Percentiles rank a stretch among this genome's conserved stretches.
Evolutionary conservation across 2,797 vertebrate genomes (phyloP).

Genomic region (Acrossocheilus fasciatus): DNA sequence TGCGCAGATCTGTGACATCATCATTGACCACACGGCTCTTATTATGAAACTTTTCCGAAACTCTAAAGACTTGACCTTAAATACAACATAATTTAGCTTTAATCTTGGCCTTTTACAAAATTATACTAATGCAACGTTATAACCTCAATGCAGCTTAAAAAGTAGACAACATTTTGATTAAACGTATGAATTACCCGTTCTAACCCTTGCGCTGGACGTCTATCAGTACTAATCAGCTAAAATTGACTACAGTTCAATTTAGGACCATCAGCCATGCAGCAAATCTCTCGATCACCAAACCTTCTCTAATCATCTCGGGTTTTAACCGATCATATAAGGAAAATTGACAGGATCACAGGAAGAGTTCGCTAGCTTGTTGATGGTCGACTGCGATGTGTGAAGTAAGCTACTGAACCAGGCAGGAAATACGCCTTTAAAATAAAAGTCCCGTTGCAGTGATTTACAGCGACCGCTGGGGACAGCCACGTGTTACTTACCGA

Average conservation of each 20-base stretch:
- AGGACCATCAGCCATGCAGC: background rate
- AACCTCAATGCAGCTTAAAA: background rate
- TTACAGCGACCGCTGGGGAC: too few species aligned
- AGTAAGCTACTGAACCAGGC: background rate
- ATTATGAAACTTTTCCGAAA: background rate
- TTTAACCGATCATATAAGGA: conserved; percentile 58
- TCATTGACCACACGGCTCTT: conserved; percentile 27
- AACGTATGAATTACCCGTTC: background rate
- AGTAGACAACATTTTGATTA: background rate
- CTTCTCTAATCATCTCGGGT: conserved; percentile 48
- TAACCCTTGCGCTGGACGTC: background rate
- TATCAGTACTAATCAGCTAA: background rate
- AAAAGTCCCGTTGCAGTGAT: conserved; percentile 5
- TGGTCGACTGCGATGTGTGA: background rate
- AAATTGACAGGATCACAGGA: conserved; percentile 49
- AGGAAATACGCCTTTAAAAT: background rate
- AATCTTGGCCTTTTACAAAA: background rate
- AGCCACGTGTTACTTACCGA: background rate
- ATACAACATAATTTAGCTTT: background rate
- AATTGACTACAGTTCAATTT: background rate
- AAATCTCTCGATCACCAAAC: conserved; percentile 47
- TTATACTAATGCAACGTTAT: background rate
- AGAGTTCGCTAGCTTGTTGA: background rate
- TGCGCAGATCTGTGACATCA: conserved; percentile 3
- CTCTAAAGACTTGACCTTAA: background rate